A percentile compares a stretch with the other conserved stretches of the same genome.
phyloP scores from a whole-genome alignment of 1,140 invertebrate species.

The Nebria ingens region DNA sequence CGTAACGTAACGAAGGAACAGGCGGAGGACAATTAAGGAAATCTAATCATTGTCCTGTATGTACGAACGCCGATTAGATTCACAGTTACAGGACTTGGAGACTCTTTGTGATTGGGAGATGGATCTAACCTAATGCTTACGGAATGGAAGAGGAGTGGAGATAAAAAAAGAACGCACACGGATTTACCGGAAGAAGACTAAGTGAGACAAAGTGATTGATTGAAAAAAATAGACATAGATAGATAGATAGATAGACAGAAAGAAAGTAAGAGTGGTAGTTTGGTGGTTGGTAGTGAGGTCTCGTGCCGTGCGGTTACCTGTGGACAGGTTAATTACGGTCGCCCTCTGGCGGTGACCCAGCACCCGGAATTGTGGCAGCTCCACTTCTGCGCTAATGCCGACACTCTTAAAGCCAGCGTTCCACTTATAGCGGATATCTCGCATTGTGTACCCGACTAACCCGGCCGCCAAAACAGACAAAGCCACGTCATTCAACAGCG shows the following conservation, averaged over 20 bases:
- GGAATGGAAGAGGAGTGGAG: no score
- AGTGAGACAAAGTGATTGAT: slow-evolving; percentile 15
- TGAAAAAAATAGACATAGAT: slow-evolving; percentile 17
- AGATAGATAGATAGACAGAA: slow-evolving; percentile 11
- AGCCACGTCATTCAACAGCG: slow-evolving; percentile 34
- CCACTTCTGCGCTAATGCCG: slow-evolving; percentile 82
- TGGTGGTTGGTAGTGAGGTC: slow-evolving; percentile 20
- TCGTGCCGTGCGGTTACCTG: slow-evolving; percentile 61
- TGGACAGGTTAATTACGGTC: slow-evolving; percentile 84
- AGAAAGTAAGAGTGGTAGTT: slow-evolving; percentile 23
- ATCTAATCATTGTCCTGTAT: background rate
- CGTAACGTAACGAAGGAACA: background rate
- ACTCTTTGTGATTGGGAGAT: background rate
- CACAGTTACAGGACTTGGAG: no score
- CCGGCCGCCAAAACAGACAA: slow-evolving; percentile 50
- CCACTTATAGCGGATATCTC: slow-evolving; percentile 96
- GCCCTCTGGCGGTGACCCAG: slow-evolving; percentile 84
- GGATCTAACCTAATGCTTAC: no score
- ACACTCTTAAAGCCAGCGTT: slow-evolving; percentile 77
- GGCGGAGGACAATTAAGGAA: background rate
- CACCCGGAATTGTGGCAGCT: slow-evolving; percentile 90
- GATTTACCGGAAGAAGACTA: background rate
- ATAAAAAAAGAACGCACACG: background rate
- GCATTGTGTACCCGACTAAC: slow-evolving; percentile 91
- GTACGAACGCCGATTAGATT: no score